phyloP scores from a whole-genome alignment of 2,888 invertebrate genomes.

The Drosophila dives region DNA sequence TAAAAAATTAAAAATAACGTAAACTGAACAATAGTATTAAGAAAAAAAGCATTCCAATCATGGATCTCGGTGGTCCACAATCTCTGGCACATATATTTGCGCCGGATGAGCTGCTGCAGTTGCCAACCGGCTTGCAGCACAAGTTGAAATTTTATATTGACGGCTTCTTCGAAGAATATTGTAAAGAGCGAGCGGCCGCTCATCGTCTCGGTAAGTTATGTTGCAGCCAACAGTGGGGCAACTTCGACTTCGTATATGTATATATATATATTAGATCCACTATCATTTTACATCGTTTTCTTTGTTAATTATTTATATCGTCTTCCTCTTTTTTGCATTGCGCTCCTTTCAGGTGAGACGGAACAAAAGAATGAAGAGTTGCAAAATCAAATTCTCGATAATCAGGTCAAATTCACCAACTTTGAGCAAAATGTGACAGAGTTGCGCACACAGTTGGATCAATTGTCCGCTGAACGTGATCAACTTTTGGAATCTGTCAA shows the following conservation, averaged over 20 bases:
- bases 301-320: background rate
- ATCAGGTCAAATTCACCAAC: conserved; percentile 87
- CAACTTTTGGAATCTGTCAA: conserved; percentile 88
- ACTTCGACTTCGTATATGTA: background rate
- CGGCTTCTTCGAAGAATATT: conserved; percentile 89
- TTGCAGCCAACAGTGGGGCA: background rate
- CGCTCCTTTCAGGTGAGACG: conserved; percentile 64
- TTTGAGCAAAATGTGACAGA: conserved; percentile 88
- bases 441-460: conserved; percentile 88
- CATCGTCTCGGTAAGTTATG: conserved; percentile 83
- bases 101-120: conserved; percentile 86
- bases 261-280: background rate
- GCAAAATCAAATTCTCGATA: conserved; percentile 88
- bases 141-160: conserved; percentile 88
- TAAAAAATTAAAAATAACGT: background rate
- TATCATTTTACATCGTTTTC: background rate
- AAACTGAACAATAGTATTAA: conserved; percentile 1
- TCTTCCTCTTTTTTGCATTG: background rate
- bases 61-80: conserved; percentile 84
- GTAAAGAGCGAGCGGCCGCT: conserved; percentile 90
- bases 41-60: conserved; percentile 36
- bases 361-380: conserved; percentile 85
- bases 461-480: conserved; percentile 87
- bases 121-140: conserved; percentile 86
- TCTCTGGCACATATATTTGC: conserved; percentile 85